Evolutionary conservation across 2,888 invertebrate species (phyloP).

Genomic region (Stenchaetothrips biformis): DNA sequence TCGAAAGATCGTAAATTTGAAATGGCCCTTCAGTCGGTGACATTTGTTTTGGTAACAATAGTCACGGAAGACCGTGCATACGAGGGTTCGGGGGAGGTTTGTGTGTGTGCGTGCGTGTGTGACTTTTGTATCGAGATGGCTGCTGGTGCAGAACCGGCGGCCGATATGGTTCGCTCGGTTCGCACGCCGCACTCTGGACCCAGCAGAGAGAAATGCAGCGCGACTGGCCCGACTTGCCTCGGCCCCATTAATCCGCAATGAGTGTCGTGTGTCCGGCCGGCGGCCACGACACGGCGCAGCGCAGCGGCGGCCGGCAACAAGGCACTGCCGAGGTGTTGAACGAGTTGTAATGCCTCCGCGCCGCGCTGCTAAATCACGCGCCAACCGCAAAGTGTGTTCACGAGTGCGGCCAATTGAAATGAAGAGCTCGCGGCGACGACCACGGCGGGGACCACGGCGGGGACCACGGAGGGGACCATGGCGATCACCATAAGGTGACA

Average conservation of each 20-base stretch:
- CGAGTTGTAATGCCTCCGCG: neutral
- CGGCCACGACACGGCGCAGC: no score
- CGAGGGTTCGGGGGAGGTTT: neutral
- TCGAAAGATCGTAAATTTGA: constrained; percentile 19
- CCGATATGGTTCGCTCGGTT: neutral
- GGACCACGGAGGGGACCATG: no score
- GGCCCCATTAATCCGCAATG: no score
- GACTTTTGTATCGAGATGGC: neutral
- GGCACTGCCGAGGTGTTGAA: constrained; percentile 3
- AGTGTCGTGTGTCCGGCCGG: no score
- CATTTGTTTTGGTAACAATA: constrained; percentile 23
- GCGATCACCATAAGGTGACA: no score
- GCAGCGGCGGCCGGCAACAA: neutral
- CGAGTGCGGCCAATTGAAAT: neutral
- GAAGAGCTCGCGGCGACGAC: neutral
- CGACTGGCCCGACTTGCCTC: no score
- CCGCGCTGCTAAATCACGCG: neutral
- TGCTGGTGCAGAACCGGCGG: neutral
- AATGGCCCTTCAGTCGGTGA: constrained; percentile 19
- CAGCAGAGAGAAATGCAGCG: no score
- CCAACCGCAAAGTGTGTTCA: neutral
- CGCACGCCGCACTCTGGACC: no score
- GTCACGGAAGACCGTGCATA: constrained; percentile 7
- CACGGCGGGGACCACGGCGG: neutral
- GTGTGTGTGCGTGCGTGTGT: neutral